Base-by-base conservation (phyloP, 1,140 invertebrate species). In the Leptinotarsa lineolata region DNA sequence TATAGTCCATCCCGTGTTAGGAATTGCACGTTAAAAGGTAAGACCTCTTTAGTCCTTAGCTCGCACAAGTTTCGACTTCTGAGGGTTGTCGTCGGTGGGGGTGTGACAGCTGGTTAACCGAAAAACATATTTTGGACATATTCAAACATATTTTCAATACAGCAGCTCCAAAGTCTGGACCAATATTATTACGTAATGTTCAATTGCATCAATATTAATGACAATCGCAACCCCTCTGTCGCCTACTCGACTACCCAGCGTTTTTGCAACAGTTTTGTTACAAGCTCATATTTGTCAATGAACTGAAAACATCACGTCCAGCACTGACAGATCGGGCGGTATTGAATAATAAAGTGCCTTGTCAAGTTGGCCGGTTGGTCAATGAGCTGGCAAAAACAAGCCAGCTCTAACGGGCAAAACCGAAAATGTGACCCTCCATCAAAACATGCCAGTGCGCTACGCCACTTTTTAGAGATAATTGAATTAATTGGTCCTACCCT, bases 351-450 rank as follows among this genome's bases (percentile, higher is more conserved):
- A 74, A 74, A 75, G 76, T 73, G 76, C 60, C 70, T 46, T 73
- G 76, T 77, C 73, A 74, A 45, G 66, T 66, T 72, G 65, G 76
- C 73, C 70, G 58, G 72, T 22, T 66, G 72, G 63, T 68, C 76
- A 77, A 77, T 77, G 73, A 77, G 72, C 73, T 68, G 74, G 21
- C 68, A 75, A 77, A 77, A 77, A 77, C 76, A 73, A 77, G 73
- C 64, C 71, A 48, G 16, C 64, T 69, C 5, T 58, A 48, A 69
- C 68, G 13, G 64, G 68, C 68, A 63, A 67, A 74, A 67, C 39
- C 59, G 30, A 66, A 73, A 73, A 73, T 59, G 18, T 54, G 61
- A 22, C 72, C 64, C 24, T 73, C 21, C 64, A 73, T 68, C 67
- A 68, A 73, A 73, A 73, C 65, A 60, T 68, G 65, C 54, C 64